A percentile compares a stretch with the other conserved stretches of the same genome.
phyloP scores from a whole-genome alignment of 2,797 vertebrate species.

The Lates japonicus region DNA sequence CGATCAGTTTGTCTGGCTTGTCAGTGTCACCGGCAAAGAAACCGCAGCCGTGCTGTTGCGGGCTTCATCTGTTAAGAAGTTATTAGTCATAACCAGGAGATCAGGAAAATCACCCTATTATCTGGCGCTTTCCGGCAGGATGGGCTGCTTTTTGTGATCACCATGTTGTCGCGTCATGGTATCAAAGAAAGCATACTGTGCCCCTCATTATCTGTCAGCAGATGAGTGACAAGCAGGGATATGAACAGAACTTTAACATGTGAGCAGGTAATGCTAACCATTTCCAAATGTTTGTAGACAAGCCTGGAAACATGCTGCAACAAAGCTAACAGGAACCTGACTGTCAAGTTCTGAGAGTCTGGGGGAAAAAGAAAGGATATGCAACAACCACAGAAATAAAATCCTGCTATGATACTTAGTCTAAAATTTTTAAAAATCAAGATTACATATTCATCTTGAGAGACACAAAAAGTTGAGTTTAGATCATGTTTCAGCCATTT shows the following conservation, averaged over 20 bases:
- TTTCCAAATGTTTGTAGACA: slow-evolving; percentile 37
- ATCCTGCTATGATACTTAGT: not conserved
- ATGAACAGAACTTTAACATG: slow-evolving; percentile 24
- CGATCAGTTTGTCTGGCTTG: not conserved
- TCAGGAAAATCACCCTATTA: too few species aligned
- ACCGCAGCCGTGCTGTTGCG: not conserved
- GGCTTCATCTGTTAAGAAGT: not conserved
- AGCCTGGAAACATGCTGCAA: slow-evolving; percentile 36
- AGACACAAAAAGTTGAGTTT: not conserved
- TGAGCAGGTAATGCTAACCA: slow-evolving; percentile 23
- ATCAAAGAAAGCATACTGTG: slow-evolving; percentile 52
- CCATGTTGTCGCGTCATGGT: slow-evolving; percentile 8
- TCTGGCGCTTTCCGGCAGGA: not conserved
- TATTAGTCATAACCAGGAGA: not conserved
- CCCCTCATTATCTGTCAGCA: slow-evolving; percentile 34
- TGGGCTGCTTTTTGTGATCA: not conserved
- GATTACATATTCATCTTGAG: not conserved
- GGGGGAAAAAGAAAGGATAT: not conserved
- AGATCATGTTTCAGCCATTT: not conserved
- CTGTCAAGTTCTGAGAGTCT: slow-evolving; percentile 23
- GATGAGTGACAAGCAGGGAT: slow-evolving; percentile 15
- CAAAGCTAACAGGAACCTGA: slow-evolving; percentile 35
- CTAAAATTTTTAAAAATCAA: not conserved
- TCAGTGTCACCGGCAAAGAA: not conserved
- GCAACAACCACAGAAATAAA: slow-evolving; percentile 8